phyloP scores from a whole-genome alignment of 2,888 invertebrate genomes.

The Drosophila macrospina region DNA sequence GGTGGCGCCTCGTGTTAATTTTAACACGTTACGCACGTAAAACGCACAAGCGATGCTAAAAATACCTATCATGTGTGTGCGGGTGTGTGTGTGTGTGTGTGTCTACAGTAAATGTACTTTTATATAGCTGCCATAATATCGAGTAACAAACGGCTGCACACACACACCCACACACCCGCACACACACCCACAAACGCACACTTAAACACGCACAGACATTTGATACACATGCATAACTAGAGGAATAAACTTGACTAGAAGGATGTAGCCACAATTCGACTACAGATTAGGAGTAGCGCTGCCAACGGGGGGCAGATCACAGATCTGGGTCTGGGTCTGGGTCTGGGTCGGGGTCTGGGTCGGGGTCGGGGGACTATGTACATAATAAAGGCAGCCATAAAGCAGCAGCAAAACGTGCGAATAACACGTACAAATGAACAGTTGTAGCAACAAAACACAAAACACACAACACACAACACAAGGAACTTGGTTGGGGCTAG shows the following conservation, averaged over 20 bases:
- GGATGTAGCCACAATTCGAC: constrained; percentile 12
- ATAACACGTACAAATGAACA: constrained; percentile 78
- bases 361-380: constrained; percentile 53
- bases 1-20: constrained; percentile 69
- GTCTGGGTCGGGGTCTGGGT: constrained; percentile 27
- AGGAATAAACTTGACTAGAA: constrained; percentile 40
- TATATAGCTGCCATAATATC: constrained; percentile 78
- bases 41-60: constrained; percentile 66
- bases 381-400: constrained; percentile 62
- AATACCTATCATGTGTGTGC: constrained; percentile 63
- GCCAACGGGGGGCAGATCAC: background rate
- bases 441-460: constrained; percentile 45
- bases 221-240: constrained; percentile 38
- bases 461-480: constrained; percentile 24
- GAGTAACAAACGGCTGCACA: constrained; percentile 67
- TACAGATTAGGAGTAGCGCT: too few species aligned
- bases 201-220: constrained; percentile 41
- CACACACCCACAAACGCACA: constrained; percentile 23
- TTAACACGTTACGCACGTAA: constrained; percentile 81
- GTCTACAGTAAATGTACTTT: constrained; percentile 66
- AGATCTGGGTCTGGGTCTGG: constrained; percentile 8
- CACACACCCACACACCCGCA: constrained; percentile 22
- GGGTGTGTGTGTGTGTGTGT: background rate
- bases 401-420: constrained; percentile 74
- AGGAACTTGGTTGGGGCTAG: constrained; percentile 5